Conservation (phyloP, 2,113 vertebrate genomes). For the Glaucidium brasilianum region DNA sequence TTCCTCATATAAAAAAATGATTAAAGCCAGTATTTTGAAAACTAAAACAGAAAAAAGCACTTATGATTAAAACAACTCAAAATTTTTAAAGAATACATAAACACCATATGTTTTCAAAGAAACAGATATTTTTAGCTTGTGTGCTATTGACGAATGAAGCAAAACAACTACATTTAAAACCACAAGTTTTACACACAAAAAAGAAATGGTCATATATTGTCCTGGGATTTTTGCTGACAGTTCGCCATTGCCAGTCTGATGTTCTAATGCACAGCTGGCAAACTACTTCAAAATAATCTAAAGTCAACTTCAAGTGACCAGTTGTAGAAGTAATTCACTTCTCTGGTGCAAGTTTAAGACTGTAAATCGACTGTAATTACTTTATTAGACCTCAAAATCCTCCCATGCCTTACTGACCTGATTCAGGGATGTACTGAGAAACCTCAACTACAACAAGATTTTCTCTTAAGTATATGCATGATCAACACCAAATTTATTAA, state of each 20-base stretch:
- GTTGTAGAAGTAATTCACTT: not conserved
- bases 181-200: not conserved
- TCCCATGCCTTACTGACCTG: not conserved
- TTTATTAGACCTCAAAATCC: not conserved
- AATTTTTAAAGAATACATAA: conserved; percentile 36
- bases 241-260: not conserved
- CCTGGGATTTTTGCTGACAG: not conserved
- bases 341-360: conserved; percentile 24
- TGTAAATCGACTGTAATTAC: not conserved
- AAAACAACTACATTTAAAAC: not conserved
- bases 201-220: not conserved
- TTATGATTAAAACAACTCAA: conserved; percentile 47
- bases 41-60: conserved; percentile 27
- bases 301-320: conserved; percentile 19
- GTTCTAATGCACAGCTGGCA: not conserved
- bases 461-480: not conserved
- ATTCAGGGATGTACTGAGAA: not conserved
- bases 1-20: not conserved
- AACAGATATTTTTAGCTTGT: conserved; percentile 32
- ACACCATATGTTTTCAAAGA: conserved; percentile 52
- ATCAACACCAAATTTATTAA: not conserved
- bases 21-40: conserved; percentile 7
- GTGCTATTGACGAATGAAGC: conserved; percentile 16
- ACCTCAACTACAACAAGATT: not conserved
- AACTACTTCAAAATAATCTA: not conserved